Percentiles rank a stretch among this genome's conserved stretches.
phyloP scores from a whole-genome alignment of 2,113 vertebrate genomes.

The Gobiocypris rarus region DNA sequence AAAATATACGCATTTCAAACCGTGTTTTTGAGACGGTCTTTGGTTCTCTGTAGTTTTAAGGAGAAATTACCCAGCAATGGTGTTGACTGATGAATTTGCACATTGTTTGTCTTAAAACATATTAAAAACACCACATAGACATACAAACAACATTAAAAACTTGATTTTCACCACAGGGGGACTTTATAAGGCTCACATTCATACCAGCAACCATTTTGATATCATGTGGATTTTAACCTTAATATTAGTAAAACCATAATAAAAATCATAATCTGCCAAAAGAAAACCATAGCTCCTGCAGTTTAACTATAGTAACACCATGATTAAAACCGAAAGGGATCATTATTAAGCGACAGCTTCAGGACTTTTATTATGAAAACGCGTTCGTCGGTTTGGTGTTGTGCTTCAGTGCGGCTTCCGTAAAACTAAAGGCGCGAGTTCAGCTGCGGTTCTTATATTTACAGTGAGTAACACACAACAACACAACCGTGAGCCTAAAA shows the following conservation, averaged over 20 bases:
- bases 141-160: no score
- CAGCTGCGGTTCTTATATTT: not conserved
- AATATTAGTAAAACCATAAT: not conserved
- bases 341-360: not conserved
- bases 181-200: no score
- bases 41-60: no score
- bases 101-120: no score
- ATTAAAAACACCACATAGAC: no score
- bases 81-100: no score
- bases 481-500: not conserved
- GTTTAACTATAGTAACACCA: not conserved
- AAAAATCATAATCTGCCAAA: not conserved
- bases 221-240: no score
- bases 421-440: slow-evolving; percentile 1
- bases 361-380: slow-evolving; percentile 15
- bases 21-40: no score
- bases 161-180: no score
- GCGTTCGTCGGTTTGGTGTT: not conserved
- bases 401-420: not conserved
- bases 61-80: no score
- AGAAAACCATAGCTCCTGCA: not conserved
- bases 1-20: no score
- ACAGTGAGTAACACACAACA: not conserved
- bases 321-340: not conserved
- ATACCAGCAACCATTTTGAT: no score